Evolutionary conservation across 2,113 vertebrate species (phyloP).

Genomic region (Lophotis ruficrista): DNA sequence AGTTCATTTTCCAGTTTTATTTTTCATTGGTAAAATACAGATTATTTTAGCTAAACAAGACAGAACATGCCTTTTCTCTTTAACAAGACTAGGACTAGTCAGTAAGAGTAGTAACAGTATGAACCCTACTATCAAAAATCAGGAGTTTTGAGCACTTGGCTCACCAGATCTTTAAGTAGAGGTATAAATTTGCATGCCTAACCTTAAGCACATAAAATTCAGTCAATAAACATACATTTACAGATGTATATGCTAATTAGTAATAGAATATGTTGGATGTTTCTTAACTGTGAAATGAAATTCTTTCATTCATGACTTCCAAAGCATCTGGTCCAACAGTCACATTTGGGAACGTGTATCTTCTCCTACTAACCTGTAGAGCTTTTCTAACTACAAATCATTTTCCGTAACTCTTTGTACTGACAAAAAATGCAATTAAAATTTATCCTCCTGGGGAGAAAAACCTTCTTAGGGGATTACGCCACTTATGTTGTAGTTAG

Average conservation of each 20-base stretch:
- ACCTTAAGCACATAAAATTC: neutral
- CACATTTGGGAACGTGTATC: neutral
- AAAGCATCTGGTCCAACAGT: neutral
- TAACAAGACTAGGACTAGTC: neutral
- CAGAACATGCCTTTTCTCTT: neutral
- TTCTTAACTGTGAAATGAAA: neutral
- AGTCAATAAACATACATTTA: neutral
- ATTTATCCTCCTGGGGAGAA: neutral
- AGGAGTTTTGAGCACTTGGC: neutral
- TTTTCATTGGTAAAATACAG: neutral
- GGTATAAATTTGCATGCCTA: neutral
- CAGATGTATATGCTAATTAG: neutral
- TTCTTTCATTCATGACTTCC: neutral
- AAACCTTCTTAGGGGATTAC: conserved; percentile 8
- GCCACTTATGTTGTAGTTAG: neutral
- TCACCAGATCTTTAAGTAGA: neutral
- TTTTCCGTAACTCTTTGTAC: neutral
- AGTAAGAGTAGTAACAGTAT: neutral
- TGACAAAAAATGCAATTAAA: conserved; percentile 13
- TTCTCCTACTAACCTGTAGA: neutral
- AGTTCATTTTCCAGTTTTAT: neutral
- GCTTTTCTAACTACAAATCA: neutral
- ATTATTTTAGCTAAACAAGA: neutral
- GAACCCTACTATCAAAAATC: neutral
- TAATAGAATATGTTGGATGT: neutral